These are phyloP conservation scores for Ellobius talpinus DNA, from an alignment of 2,113 vertebrate genomes.

Conservation along the genomic window DNA sequence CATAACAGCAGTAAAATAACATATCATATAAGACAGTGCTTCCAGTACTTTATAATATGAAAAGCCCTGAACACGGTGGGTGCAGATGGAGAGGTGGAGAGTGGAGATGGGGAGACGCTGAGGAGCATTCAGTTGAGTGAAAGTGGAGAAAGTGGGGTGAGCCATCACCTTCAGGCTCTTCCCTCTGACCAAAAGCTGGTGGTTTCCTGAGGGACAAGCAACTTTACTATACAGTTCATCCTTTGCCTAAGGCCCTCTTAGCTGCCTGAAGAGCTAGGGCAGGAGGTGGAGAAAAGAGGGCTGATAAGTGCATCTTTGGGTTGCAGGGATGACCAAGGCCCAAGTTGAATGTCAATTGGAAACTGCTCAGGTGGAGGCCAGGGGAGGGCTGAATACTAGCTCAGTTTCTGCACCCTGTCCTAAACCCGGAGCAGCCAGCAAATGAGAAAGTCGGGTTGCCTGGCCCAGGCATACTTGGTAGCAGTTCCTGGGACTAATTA, in stretches of 20 bases:
- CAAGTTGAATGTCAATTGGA: not conserved
- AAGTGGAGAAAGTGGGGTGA: not conserved
- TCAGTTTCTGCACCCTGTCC: not conserved
- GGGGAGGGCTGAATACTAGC: not conserved
- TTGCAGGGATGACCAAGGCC: not conserved
- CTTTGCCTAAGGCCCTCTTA: not conserved
- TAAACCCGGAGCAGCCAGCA: conserved; percentile 80
- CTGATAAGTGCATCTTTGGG: not conserved
- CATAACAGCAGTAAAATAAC: not conserved
- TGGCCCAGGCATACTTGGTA: conserved; percentile 92
- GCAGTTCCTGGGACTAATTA: not conserved
- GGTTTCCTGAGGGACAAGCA: not conserved
- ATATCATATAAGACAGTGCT: not conserved
- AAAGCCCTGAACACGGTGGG: not conserved
- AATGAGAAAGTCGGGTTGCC: conserved; percentile 97
- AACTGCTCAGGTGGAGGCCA: not conserved
- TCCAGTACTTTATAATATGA: not conserved
- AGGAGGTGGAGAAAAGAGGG: not conserved
- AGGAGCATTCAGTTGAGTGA: not conserved
- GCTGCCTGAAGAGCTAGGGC: not conserved
- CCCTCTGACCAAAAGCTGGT: not conserved
- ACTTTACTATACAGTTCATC: no score
- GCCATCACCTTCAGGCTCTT: not conserved
- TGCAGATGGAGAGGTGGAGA: not conserved
- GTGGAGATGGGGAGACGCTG: not conserved